Evolutionary conservation across 2,888 invertebrate species (phyloP).

Genomic region (Strigamia crassipes): DNA sequence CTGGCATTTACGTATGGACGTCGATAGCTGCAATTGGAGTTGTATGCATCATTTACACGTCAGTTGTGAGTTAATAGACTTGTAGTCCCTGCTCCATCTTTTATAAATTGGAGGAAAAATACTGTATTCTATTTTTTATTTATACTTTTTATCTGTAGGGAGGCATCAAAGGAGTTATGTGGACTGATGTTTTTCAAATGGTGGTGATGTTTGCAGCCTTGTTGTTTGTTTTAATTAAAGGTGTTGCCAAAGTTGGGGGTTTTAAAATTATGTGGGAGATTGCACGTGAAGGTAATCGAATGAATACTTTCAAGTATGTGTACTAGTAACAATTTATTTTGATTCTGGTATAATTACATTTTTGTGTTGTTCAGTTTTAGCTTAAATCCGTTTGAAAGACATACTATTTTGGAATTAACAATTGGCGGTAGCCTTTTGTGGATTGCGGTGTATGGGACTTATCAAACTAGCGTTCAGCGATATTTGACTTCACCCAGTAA

Average conservation of each 20-base stretch:
- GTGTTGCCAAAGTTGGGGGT: not conserved
- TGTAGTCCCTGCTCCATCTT: too few relatives aligned
- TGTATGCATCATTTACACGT: not conserved
- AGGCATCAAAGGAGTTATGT: conserved; percentile 8
- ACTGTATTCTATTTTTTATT: not conserved
- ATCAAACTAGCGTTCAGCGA: not conserved
- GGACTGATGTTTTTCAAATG: not conserved
- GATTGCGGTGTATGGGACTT: not conserved
- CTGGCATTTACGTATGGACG: not conserved
- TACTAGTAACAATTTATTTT: too few relatives aligned
- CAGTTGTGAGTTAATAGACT: not conserved
- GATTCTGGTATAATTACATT: too few relatives aligned
- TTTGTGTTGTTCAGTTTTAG: not conserved
- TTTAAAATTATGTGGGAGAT: not conserved
- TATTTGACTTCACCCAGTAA: not conserved
- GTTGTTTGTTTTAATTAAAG: not conserved
- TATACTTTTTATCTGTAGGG: conserved; percentile 1
- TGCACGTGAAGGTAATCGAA: not conserved
- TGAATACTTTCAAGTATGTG: not conserved
- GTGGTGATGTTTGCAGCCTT: not conserved
- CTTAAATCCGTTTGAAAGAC: not conserved
- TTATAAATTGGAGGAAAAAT: too few relatives aligned
- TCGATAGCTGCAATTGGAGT: not conserved
- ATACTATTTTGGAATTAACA: not conserved
- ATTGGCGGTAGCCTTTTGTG: not conserved